Base-by-base conservation (phyloP, 2,113 vertebrate species). In the Myiozetetes cayanensis region DNA sequence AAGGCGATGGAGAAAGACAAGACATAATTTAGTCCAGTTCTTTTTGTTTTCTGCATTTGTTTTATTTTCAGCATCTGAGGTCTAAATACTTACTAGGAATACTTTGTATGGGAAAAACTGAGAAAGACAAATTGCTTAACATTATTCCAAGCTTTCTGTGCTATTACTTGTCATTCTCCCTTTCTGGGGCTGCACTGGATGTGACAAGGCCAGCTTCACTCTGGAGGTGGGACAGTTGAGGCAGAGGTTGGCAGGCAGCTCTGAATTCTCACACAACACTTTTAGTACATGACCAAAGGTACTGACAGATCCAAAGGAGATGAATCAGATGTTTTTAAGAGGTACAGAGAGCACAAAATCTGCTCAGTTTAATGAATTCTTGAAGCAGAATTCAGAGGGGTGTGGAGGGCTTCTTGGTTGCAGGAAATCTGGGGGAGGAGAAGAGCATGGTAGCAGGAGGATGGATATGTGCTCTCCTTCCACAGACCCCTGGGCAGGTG, bases 341-440 rank as follows among this genome's bases (percentile, higher is more conserved):
- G 39, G 7, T n/a, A 10, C 15, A 61, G 70, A 76, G 47, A 39
- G 17, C 30, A 9, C 61, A 10, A 22, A 4, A 0, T 13, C 39
- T 14, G 31, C 5, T 10, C 18, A 59, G 44, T 28, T 23, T 10
- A 18, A 23, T 17, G 28, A 71, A 16, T 9, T 9, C 16, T 30
- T 50, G 23, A 43, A 33, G 65, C 30, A 44, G 18, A 7, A 0
- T 46, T 50, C 7, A 4, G 7, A 25, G n/a, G 19, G 28, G 3
- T 15, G 0, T 3, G 2, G 4, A 10, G 37, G 44, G 14, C n/a
- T 30, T 23, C 25, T 19, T 0, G 3, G 31, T 0, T 63, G 53
- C 31, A 14, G 13, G n/a, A 8, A 0, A 5, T 30, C 39, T 14
- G 19, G 30, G 24, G 43, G 43, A 65, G 53, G 56, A 90, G 68